These are phyloP conservation scores for Doryteuthis pealeii DNA, from an alignment of 1,140 invertebrate genomes.

Conservation along the genomic window DNA sequence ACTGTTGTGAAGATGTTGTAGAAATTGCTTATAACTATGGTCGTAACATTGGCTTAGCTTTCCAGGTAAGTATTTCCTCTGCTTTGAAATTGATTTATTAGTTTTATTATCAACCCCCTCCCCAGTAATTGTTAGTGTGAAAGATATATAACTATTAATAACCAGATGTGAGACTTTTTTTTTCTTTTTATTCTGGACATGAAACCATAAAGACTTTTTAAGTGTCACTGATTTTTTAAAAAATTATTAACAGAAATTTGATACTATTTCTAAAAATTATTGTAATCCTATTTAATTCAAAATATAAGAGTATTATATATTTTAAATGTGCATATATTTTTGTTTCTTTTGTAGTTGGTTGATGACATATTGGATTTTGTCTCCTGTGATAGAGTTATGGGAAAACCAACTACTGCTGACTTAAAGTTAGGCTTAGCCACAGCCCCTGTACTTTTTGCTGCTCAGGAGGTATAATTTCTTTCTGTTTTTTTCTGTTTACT, in stretches of 20 bases:
- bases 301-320: too few relatives aligned
- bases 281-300: too few relatives aligned
- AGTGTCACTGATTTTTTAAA: too few relatives aligned
- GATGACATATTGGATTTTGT: constrained; percentile 98
- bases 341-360: constrained; percentile 67
- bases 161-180: too few relatives aligned
- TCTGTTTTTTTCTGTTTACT: not conserved
- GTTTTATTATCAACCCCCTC: too few relatives aligned
- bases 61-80: constrained; percentile 68
- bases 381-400: constrained; percentile 87
- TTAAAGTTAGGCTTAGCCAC: constrained; percentile 74
- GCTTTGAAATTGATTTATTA: not conserved
- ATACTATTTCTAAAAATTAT: too few relatives aligned
- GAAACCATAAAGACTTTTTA: too few relatives aligned
- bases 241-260: too few relatives aligned
- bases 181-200: too few relatives aligned
- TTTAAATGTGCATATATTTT: too few relatives aligned
- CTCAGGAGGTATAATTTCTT: constrained; percentile 43
- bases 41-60: constrained; percentile 91
- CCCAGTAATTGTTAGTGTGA: too few relatives aligned
- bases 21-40: constrained; percentile 95
- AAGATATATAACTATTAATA: too few relatives aligned
- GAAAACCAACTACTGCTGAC: constrained; percentile 93
- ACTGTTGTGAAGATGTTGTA: constrained; percentile 76
- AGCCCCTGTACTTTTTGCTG: constrained; percentile 63